phyloP scores from a whole-genome alignment of 2,113 vertebrate species.

The Chaenogobius annularis region DNA sequence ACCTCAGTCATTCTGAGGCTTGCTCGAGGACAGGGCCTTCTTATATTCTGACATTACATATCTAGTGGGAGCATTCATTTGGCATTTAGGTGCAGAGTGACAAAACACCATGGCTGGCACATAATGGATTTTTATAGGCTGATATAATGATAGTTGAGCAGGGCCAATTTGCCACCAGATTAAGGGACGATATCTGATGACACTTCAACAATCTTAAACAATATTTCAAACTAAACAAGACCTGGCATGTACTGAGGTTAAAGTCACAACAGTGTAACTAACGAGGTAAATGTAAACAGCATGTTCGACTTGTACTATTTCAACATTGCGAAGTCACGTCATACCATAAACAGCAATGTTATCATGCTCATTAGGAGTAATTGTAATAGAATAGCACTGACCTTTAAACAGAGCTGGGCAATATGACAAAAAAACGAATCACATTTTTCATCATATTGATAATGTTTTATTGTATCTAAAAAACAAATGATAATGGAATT shows the following conservation, averaged over 20 bases:
- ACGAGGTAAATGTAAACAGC: neutral
- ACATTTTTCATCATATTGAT: no score
- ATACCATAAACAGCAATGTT: neutral
- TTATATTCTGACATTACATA: slow-evolving; percentile 49
- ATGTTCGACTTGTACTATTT: neutral
- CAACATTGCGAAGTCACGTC: neutral
- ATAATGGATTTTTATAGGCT: slow-evolving; percentile 11
- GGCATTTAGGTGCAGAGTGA: slow-evolving; percentile 19
- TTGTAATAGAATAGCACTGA: neutral
- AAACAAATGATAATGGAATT: neutral
- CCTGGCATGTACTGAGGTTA: neutral
- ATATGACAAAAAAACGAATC: neutral
- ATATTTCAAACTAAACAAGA: slow-evolving; percentile 8
- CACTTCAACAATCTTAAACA: slow-evolving; percentile 6
- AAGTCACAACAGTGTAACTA: neutral
- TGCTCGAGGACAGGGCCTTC: slow-evolving; percentile 57
- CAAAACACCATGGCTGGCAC: slow-evolving; percentile 21
- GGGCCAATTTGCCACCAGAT: slow-evolving; percentile 6
- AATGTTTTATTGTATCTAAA: neutral
- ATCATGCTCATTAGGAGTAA: neutral
- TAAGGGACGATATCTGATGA: slow-evolving; percentile 3
- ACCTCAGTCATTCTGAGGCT: slow-evolving; percentile 65
- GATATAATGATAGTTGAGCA: slow-evolving; percentile 11
- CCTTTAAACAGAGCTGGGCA: no score
- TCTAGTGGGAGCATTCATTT: slow-evolving; percentile 36